These are phyloP conservation scores for Myotis findleyi DNA, from an alignment of 2,797 vertebrate species.

Conservation along the genomic window DNA sequence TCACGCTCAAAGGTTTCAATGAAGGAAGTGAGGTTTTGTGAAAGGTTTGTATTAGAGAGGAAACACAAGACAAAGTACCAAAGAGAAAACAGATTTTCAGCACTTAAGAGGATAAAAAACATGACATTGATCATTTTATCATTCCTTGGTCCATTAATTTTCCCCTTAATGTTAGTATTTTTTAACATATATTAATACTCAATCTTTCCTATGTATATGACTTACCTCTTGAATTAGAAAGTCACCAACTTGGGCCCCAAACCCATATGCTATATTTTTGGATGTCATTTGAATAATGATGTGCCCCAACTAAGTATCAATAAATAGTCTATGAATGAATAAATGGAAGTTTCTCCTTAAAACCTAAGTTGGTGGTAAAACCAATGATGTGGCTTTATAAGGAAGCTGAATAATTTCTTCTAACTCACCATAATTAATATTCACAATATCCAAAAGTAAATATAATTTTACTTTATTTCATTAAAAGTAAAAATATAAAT, in stretches of 20 bases:
- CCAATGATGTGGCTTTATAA: background rate
- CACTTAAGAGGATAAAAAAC: background rate
- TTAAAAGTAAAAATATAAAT: slow-evolving; percentile 27
- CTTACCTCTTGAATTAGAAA: background rate
- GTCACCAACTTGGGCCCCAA: background rate
- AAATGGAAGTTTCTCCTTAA: slow-evolving; percentile 11
- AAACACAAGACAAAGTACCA: slow-evolving; percentile 43
- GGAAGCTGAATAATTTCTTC: slow-evolving; percentile 6
- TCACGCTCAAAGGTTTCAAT: slow-evolving; percentile 44
- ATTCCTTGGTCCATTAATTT: slow-evolving; percentile 17
- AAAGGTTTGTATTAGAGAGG: slow-evolving; percentile 52
- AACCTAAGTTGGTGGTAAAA: slow-evolving; percentile 26
- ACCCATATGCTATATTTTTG: background rate
- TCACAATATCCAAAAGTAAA: background rate
- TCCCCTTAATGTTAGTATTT: background rate
- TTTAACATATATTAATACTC: slow-evolving; percentile 15
- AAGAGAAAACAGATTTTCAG: background rate
- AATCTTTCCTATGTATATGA: background rate
- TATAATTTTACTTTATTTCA: background rate
- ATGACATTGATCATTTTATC: background rate
- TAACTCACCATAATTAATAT: slow-evolving; percentile 20
- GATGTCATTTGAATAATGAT: slow-evolving; percentile 27
- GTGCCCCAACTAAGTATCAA: slow-evolving; percentile 6
- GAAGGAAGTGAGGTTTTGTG: slow-evolving; percentile 29
- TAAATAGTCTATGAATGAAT: slow-evolving; percentile 56